Evolutionary conservation across 2,797 vertebrate species (phyloP).

Genomic region (Florisuga fusca): DNA sequence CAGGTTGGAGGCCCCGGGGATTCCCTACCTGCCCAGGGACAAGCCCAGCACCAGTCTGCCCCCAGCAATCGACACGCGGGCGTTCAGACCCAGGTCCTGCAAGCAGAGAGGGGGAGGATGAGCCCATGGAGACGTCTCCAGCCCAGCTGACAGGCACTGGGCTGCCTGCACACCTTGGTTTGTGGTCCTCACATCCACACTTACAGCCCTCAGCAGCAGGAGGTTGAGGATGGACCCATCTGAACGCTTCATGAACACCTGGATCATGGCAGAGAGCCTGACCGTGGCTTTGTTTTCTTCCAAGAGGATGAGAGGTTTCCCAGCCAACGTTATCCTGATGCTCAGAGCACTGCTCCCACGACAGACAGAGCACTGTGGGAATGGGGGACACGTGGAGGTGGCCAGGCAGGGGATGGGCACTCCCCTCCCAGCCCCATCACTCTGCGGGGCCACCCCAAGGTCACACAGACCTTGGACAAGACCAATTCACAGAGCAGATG

Average conservation of each 20-base stretch:
- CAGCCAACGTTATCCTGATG: not conserved
- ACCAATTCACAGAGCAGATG: not conserved
- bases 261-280: not conserved
- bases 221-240: constrained; percentile 9
- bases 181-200: not conserved
- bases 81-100: not conserved
- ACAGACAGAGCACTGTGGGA: not conserved
- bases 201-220: constrained; percentile 28
- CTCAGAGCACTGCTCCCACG: not conserved
- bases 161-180: rapidly evolving
- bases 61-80: not conserved
- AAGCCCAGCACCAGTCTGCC: not conserved
- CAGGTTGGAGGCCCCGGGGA: not conserved
- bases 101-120: not conserved
- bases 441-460: not conserved
- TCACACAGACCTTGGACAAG: not conserved
- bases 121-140: rapidly evolving
- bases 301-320: not conserved
- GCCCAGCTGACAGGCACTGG: not conserved
- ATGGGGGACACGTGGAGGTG: rapidly evolving
- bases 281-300: not conserved
- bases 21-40: constrained; percentile 7
- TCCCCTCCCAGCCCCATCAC: not conserved
- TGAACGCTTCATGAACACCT: not conserved
- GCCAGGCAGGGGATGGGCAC: not conserved